phyloP scores from a whole-genome alignment of 1,140 invertebrate genomes.

The Sinonovacula constricta region DNA sequence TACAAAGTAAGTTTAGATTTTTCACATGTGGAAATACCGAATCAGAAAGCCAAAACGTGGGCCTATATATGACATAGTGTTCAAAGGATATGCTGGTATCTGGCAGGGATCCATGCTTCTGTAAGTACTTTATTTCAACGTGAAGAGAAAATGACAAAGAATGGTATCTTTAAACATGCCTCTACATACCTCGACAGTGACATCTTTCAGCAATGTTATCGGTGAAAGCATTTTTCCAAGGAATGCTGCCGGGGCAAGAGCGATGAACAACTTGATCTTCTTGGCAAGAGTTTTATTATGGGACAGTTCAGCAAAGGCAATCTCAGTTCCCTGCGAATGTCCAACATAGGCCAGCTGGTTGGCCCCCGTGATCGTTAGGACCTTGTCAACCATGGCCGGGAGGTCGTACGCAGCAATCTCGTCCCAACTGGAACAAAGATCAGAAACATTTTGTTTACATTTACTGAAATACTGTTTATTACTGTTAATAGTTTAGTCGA shows the following conservation, averaged over 20 bases:
- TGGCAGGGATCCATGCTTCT: neutral
- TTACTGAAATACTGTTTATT: too few species aligned
- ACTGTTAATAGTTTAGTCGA: too few species aligned
- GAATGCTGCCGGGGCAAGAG: constrained; percentile 88
- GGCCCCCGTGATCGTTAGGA: constrained; percentile 81
- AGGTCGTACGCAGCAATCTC: constrained; percentile 88
- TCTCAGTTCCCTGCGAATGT: constrained; percentile 84
- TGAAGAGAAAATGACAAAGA: too few species aligned
- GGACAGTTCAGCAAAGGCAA: constrained; percentile 78
- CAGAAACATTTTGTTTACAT: neutral
- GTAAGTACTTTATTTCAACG: neutral
- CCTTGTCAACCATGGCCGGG: constrained; percentile 84
- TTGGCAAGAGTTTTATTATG: constrained; percentile 58
- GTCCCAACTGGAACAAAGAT: constrained; percentile 82
- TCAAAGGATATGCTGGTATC: too few species aligned
- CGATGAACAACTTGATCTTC: constrained; percentile 78
- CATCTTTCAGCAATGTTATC: constrained; percentile 47
- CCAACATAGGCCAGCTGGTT: constrained; percentile 84
- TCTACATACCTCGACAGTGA: constrained; percentile 36
- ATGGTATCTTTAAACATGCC: neutral
- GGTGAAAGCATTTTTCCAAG: constrained; percentile 86
- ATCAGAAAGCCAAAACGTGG: too few species aligned
- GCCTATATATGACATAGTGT: neutral
- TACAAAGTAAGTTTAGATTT: too few species aligned
- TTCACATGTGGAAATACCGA: too few species aligned